Evolutionary conservation across 2,888 invertebrate genomes (phyloP).

Genomic region (Galerucella calmariensis): DNA sequence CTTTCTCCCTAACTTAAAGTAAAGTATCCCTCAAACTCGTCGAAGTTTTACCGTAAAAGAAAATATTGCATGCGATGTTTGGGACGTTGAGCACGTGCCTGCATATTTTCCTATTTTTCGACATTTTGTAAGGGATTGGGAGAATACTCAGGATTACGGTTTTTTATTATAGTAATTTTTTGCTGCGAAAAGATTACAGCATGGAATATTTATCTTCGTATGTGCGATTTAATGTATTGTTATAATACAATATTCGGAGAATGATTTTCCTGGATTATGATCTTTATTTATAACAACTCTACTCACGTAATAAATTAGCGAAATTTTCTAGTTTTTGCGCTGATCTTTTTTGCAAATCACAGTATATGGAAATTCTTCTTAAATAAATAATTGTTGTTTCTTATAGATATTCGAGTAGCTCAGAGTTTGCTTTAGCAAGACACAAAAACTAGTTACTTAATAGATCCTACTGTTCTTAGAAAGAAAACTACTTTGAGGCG

Average conservation of each 20-base stretch:
- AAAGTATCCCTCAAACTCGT: slow-evolving; percentile 1
- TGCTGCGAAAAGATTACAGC: not conserved
- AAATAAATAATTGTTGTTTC: too few relatives aligned
- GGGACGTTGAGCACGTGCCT: slow-evolving; percentile 21
- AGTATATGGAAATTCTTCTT: too few relatives aligned
- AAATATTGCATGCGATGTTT: slow-evolving; percentile 15
- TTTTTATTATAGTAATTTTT: slow-evolving; percentile 23
- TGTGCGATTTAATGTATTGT: not conserved
- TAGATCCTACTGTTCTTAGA: too few relatives aligned
- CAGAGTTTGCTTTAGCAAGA: too few relatives aligned
- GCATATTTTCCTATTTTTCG: slow-evolving; percentile 26
- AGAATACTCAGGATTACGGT: slow-evolving; percentile 16
- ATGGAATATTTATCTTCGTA: not conserved
- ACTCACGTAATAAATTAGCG: too few relatives aligned
- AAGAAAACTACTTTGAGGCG: too few relatives aligned
- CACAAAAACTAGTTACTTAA: too few relatives aligned
- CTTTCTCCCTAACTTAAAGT: slow-evolving; percentile 20
- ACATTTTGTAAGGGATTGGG: slow-evolving; percentile 18
- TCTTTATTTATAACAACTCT: too few relatives aligned
- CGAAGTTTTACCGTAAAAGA: slow-evolving; percentile 10
- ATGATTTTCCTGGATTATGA: too few relatives aligned
- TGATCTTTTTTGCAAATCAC: too few relatives aligned
- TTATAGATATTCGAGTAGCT: too few relatives aligned
- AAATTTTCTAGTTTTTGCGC: too few relatives aligned
- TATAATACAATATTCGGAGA: not conserved